phyloP scores from a whole-genome alignment of 2,113 vertebrate genomes.

The Oxyura jamaicensis region DNA sequence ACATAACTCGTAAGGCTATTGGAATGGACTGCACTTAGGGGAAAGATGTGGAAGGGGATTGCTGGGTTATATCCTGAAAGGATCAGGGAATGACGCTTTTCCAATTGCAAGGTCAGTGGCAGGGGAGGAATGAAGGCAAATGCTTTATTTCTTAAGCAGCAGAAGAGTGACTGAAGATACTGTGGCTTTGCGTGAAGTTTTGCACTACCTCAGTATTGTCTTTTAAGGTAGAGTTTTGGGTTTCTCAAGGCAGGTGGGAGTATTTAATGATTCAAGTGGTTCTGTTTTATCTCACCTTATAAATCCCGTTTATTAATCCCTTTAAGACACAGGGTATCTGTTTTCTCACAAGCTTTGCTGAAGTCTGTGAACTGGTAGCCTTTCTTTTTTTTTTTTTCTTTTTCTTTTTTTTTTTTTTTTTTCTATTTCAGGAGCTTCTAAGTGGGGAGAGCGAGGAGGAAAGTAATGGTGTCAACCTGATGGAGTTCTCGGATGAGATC shows the following conservation, averaged over 20 bases:
- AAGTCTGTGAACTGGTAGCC: background rate
- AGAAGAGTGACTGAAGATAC: background rate
- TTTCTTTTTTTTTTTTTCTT: background rate
- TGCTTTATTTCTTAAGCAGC: background rate
- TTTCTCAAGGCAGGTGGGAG: background rate
- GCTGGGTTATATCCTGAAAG: background rate
- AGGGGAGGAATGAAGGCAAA: background rate
- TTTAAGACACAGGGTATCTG: rapidly evolving
- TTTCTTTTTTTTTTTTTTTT: background rate
- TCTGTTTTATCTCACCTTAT: background rate
- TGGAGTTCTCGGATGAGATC: slow-evolving; percentile 94
- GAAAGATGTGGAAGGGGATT: background rate
- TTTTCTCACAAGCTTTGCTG: background rate
- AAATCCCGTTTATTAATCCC: background rate
- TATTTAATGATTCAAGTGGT: background rate
- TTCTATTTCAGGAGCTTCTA: slow-evolving; percentile 68
- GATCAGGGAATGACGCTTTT: background rate
- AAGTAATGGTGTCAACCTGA: slow-evolving; percentile 77
- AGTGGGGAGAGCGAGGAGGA: slow-evolving; percentile 69
- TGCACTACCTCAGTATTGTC: background rate
- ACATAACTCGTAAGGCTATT: background rate
- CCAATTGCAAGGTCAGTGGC: background rate
- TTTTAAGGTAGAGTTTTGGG: background rate
- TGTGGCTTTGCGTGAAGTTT: background rate
- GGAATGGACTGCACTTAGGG: background rate